Conservation (phyloP, 2,113 vertebrate species). For the Misgurnus anguillicaudatus region DNA sequence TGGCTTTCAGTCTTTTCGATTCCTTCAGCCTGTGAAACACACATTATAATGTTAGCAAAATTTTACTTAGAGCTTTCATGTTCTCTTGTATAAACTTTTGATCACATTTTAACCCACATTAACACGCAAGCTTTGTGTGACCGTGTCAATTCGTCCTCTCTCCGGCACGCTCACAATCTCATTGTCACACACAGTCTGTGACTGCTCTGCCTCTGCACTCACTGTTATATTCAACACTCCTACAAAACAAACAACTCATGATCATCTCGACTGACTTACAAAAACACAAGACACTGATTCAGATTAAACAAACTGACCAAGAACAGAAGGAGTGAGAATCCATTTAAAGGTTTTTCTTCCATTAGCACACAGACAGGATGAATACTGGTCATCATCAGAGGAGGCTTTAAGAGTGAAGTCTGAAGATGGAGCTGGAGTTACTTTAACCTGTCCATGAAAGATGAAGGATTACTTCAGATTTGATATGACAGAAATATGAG, state of each 20-base stretch:
- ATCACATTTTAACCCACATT: constrained; percentile 69
- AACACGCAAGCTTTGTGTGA: constrained; percentile 75
- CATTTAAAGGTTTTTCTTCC: constrained; percentile 71
- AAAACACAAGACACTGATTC: neutral
- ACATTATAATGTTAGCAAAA: constrained; percentile 7
- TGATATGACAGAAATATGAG: neutral
- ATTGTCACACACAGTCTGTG: constrained; percentile 67
- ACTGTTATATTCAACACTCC: constrained; percentile 75
- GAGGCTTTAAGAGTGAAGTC: constrained; percentile 67
- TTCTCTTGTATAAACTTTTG: neutral
- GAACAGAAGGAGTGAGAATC: constrained; percentile 68
- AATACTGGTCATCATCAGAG: constrained; percentile 72
- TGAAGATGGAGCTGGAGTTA: constrained; percentile 63
- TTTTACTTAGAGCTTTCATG: neutral
- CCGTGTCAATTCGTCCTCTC: constrained; percentile 70
- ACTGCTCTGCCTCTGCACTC: constrained; percentile 69
- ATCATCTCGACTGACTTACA: no score
- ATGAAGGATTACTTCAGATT: neutral
- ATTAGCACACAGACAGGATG: constrained; percentile 64
- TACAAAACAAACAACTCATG: constrained; percentile 41
- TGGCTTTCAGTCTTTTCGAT: constrained; percentile 65
- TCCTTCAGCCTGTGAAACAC: constrained; percentile 71
- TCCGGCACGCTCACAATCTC: constrained; percentile 64
- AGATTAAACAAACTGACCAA: constrained; percentile 69
- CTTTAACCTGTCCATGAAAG: constrained; percentile 66